Evolutionary conservation across 1,140 invertebrate species (phyloP).

Genomic region (Gonioctena quinquepunctata): DNA sequence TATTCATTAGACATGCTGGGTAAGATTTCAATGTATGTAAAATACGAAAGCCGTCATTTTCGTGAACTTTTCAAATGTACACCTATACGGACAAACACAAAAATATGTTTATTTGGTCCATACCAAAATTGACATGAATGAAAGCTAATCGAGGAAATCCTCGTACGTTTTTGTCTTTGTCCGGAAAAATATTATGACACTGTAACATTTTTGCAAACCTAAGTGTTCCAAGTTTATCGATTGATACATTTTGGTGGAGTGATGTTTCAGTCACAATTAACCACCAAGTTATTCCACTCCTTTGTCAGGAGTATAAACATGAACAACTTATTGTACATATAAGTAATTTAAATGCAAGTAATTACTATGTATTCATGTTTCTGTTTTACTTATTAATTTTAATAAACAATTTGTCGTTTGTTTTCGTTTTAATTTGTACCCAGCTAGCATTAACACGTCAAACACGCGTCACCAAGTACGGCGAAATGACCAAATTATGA

Average conservation of each 20-base stretch:
- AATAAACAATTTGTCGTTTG: constrained; percentile 56
- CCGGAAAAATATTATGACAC: not conserved
- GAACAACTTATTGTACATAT: constrained; percentile 44
- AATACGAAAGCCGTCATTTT: not conserved
- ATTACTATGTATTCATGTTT: constrained; percentile 55
- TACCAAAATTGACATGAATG: no score
- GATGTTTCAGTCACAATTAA: constrained; percentile 50
- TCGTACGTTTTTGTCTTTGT: not conserved
- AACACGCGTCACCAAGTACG: no score
- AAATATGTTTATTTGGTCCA: not conserved
- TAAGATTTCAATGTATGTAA: constrained; percentile 20
- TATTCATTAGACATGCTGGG: constrained; percentile 29
- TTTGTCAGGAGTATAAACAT: constrained; percentile 47
- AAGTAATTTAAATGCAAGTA: constrained; percentile 51
- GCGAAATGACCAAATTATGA: no score
- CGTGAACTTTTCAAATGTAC: not conserved
- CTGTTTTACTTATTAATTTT: constrained; percentile 57
- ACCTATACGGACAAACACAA: not conserved
- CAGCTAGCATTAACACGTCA: no score
- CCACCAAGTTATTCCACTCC: constrained; percentile 44
- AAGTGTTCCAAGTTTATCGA: constrained; percentile 7
- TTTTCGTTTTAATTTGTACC: not conserved
- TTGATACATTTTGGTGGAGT: constrained; percentile 3
- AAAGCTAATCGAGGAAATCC: not conserved
- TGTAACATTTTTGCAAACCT: constrained; percentile 21